Evolutionary conservation across 2,113 vertebrate species (phyloP), one percentile per base, ranked within the genome.

Genomic region (Peromyscus leucopus): DNA sequence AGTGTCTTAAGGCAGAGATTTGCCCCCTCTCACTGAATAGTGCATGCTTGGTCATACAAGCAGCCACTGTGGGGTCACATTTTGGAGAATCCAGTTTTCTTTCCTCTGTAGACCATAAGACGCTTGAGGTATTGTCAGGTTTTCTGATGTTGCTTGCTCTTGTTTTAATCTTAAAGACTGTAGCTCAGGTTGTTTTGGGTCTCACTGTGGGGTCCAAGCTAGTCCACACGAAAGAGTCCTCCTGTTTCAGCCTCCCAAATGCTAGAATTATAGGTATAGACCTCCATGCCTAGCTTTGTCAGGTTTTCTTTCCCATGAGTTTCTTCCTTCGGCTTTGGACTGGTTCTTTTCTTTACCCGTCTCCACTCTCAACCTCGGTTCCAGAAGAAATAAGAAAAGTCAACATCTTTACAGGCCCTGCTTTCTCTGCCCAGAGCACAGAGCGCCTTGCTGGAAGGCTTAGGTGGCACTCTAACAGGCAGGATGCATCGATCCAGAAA

Each of bases 91-190:
- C 39, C 24, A 12, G 31, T 90, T 93, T 92, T 94, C 36, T 26
- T 76, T 94, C n/a, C 91, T 93, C 78, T 94, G 46, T 31, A 61
- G n/a, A 71, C 48, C 21, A 11, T 74, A 80, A 87, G 80, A 79
- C 11, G 59, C 12, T 78, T 16, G 0, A 24, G 39, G 67, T 74
- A 72, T 72, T 63, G 21, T 78, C 67, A 85, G 48, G 17, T 85
- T 85, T 96, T 92, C 21, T 28, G 33, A 57, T 36, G 48, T 46
- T 65, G 24, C 36, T 69, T 69, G 42, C 42, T 48, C 65, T 36
- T 67, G 63, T 22, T 21, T 33, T 51, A 36, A 15, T 48, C 42
- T 69, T 51, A 48, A 33, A 48, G 31, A 69, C 8, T 36, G 10
- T 65, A 46, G 42, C 9, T 59, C n/a, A 61, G 6, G 22, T n/a